A percentile compares a stretch with the other conserved stretches of the same genome.
Conservation (phyloP, 2,888 invertebrate species). For the Ptilodon capucinus region DNA sequence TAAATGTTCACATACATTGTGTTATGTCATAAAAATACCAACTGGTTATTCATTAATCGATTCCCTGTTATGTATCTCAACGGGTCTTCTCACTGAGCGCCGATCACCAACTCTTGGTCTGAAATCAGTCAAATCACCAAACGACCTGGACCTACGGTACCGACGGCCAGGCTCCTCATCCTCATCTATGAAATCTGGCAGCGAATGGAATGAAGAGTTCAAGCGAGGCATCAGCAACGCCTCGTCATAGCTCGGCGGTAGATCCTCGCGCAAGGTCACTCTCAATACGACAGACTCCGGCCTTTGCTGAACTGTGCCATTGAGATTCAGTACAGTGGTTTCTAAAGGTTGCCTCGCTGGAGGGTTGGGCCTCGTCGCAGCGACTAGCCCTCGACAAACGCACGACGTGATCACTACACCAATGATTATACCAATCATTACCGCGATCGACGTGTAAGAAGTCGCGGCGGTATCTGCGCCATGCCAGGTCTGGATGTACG, state of each 20-base stretch:
- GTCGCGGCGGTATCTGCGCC: constrained; percentile 53
- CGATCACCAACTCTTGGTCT: constrained; percentile 60
- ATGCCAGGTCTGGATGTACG: constrained; percentile 86
- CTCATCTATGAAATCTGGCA: constrained; percentile 72
- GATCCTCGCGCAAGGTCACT: constrained; percentile 63
- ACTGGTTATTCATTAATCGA: constrained; percentile 9
- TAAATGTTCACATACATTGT: not conserved
- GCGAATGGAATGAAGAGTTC: constrained; percentile 83
- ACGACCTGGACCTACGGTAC: constrained; percentile 71
- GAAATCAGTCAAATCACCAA: constrained; percentile 68
- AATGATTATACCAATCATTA: constrained; percentile 77
- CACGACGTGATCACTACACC: constrained; percentile 80
- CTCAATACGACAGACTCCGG: constrained; percentile 60
- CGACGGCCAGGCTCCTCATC: constrained; percentile 50
- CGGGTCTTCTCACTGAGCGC: constrained; percentile 67
- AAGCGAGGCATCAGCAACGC: constrained; percentile 88
- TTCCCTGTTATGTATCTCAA: constrained; percentile 55
- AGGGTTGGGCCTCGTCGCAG: constrained; percentile 59
- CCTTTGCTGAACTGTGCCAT: constrained; percentile 48
- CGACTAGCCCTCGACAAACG: constrained; percentile 79
- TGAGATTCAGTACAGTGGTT: constrained; percentile 68
- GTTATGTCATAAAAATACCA: not conserved
- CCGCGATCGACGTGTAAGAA: constrained; percentile 82
- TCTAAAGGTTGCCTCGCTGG: constrained; percentile 58
- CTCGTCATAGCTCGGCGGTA: constrained; percentile 89